Evolutionary conservation across 2,797 vertebrate species (phyloP), one percentile per base, ranked within the genome.

Genomic region (Coreius guichenoti): DNA sequence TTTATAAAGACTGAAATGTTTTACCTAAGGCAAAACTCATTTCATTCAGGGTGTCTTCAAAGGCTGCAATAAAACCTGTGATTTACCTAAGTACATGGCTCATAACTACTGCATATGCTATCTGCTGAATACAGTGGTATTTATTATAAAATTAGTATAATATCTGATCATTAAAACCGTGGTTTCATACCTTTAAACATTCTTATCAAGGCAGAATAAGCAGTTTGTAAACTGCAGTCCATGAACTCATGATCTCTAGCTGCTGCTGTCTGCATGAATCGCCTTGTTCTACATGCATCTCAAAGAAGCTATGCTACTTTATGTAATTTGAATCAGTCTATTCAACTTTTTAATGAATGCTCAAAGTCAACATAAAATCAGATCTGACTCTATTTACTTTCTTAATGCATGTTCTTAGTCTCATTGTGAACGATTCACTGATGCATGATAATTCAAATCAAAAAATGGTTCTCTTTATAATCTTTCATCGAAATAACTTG

Each of bases 101-200:
- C 67, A 39, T 17, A 56, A 70, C 14, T 51, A 51, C 45, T 33
- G 26, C 39, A 73, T 73, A 14, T n/a, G 21, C 19, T 56, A 56
- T 81, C 8, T n/a, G 21, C 45, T 56, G 47, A 63, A 16, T 13
- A 63, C 13, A 1, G 4, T 31, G 26, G 9, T 33, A 82, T 74
- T n/a, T 31, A 49, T 82, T 49, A 63, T 63, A 19, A 47, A 61
- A 82, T n/a, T 3, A 14, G 6, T 58, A 26, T 39, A n/a, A 45
- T 45, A 33, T 74, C 69, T 81, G 63, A 80, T 33, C 63, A n/a
- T 49, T 75, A 67, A 80, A 70, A 73, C 79, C 63, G 54, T 87
- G 78, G 84, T 69, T 86, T 76, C 47, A 80, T 39, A 33, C 17
- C 82, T 78, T 69, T 70, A n/a, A 68, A 39, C 58, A 31, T 79